phyloP scores from a whole-genome alignment of 2,888 invertebrate species.

The Agrypnus murinus region DNA sequence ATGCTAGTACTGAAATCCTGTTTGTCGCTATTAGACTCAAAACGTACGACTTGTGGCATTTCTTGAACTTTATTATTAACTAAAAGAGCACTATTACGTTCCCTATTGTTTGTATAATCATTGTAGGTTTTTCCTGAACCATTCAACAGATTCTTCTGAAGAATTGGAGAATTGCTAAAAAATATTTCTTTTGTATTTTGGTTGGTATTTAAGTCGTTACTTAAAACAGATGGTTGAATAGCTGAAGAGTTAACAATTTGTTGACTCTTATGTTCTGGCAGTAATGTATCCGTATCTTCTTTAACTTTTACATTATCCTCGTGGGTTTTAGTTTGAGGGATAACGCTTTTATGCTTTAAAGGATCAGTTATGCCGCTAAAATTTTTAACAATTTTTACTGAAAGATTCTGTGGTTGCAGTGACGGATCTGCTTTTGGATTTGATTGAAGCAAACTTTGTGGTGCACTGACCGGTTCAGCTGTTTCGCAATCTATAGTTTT shows the following conservation, averaged over 20 bases:
- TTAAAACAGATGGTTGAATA: neutral
- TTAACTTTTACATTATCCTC: neutral
- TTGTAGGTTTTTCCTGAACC: neutral
- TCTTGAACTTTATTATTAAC: neutral
- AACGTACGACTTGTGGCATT: neutral
- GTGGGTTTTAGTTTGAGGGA: neutral
- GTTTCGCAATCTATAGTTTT: too few relatives aligned
- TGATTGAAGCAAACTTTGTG: neutral
- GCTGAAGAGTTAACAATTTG: too few relatives aligned
- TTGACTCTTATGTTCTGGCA: neutral
- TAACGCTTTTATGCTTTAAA: constrained; percentile 2
- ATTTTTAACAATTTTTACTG: constrained; percentile 12
- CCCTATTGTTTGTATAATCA: neutral
- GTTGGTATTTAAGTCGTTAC: neutral
- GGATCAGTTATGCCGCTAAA: constrained; percentile 14
- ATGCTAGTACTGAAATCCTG: neutral
- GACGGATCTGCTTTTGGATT: too few relatives aligned
- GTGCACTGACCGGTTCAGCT: neutral
- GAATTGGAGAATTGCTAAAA: constrained; percentile 2
- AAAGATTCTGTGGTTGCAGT: neutral
- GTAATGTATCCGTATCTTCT: neutral
- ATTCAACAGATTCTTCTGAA: constrained; percentile 1
- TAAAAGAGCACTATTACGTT: too few relatives aligned
- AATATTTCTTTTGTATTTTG: neutral
- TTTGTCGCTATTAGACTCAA: neutral